Base-by-base conservation (phyloP, 2,797 vertebrate genomes). In the Onychomys arenicola region DNA sequence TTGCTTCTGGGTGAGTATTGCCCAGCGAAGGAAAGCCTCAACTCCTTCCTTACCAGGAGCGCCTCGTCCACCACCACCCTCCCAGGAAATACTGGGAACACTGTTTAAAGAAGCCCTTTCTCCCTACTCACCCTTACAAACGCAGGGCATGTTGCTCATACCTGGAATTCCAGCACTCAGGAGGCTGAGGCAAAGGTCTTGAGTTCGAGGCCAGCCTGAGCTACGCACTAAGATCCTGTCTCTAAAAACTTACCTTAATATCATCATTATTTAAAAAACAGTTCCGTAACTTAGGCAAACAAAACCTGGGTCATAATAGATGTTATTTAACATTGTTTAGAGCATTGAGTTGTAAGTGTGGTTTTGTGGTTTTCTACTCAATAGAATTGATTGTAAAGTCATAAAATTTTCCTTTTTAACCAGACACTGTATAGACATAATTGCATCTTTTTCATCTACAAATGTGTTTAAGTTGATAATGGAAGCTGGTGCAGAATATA, bases 401-500 rank as follows among this genome's bases (percentile, higher is more conserved):
- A 89, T 77, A 12, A 91, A 61, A 90, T 57, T 87, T 90, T n/a
- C 9, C 34, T 90, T 88, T 88, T 93, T 83, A 29, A 63, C 11
- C 76, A 57, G 10, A 80, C n/a, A 84, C 59, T 75, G 1, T 85
- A 13, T 89, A 71, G 17, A 81, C 81, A 17, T 25, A 90, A 34
- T n/a, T 85, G 16, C 3, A 71, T 93, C 37, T 90, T 94, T 81
- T 95, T 97, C 25, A 85, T 59, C 57, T 57, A 59, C 16, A 95
- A 93, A 92, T 89, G 61, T 65, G 5, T 65, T 94, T 91, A 87
- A 89, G 46, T 89, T 96, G 59, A 37, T 90, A 73, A 91, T 88
- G 88, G 94, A 88, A 96, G 88, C 14, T 9, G 16, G 89, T 77
- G 32, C 10, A 34, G 46, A 93, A 88, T 77, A 40, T n/a, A 89